These are phyloP conservation scores for Myzus persicae DNA, from an alignment of 1,140 invertebrate species.

Conservation along the genomic window DNA sequence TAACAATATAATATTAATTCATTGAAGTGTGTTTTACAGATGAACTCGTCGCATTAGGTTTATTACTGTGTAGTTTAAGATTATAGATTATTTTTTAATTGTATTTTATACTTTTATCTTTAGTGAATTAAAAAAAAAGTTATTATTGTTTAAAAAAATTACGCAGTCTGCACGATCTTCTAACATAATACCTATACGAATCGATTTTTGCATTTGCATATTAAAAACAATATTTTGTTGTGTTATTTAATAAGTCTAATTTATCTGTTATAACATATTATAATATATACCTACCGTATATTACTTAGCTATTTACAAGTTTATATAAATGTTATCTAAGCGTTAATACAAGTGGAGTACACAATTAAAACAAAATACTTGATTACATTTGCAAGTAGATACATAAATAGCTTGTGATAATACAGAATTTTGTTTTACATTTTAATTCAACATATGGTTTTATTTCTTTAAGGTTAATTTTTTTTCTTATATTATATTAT, in stretches of 20 bases:
- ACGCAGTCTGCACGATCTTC: slow-evolving; percentile 32
- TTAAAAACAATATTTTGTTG: slow-evolving; percentile 4
- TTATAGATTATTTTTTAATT: slow-evolving; percentile 47
- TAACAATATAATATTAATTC: background rate
- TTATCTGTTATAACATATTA: slow-evolving; percentile 10
- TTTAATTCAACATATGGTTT: background rate
- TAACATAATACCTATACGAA: slow-evolving; percentile 17
- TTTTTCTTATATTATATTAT: background rate
- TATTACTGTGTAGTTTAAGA: slow-evolving; percentile 24
- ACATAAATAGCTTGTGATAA: slow-evolving; percentile 13
- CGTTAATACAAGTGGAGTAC: background rate
- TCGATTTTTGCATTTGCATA: slow-evolving; percentile 24
- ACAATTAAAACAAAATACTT: background rate
- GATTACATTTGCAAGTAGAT: background rate
- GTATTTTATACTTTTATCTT: slow-evolving; percentile 41
- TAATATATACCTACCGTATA: background rate
- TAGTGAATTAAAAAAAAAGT: background rate
- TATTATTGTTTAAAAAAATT: background rate
- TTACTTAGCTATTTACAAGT: background rate
- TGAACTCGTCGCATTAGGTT: background rate
- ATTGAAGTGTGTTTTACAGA: background rate
- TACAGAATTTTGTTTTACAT: background rate
- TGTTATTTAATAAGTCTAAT: slow-evolving; percentile 19
- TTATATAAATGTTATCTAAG: slow-evolving; percentile 17
- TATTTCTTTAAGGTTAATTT: background rate